A percentile compares a stretch with the other conserved stretches of the same genome.
These are phyloP conservation scores for Enteromius mattozi DNA, from an alignment of 2,797 vertebrate species.

Conservation along the genomic window DNA sequence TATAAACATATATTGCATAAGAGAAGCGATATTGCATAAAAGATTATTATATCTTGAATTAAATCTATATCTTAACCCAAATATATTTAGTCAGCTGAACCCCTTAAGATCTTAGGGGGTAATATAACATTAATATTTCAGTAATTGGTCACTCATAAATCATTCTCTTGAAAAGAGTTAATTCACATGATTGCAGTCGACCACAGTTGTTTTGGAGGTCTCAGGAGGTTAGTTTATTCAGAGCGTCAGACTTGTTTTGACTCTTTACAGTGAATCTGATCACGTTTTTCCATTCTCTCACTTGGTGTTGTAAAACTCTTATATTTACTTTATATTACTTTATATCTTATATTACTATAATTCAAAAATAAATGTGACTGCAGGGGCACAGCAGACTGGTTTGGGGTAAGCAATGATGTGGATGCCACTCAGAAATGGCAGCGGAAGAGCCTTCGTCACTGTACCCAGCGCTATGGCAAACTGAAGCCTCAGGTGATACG, in stretches of 20 bases:
- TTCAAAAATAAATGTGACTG: slow-evolving; percentile 21
- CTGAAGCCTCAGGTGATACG: slow-evolving; percentile 94
- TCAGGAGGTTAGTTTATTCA: not conserved
- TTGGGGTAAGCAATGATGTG: slow-evolving; percentile 93
- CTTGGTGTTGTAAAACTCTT: not conserved
- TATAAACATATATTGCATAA: not conserved
- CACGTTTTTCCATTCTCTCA: not conserved
- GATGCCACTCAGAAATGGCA: slow-evolving; percentile 95
- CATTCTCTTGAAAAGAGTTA: slow-evolving; percentile 1
- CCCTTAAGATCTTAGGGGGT: not conserved
- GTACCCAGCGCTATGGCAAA: slow-evolving; percentile 94
- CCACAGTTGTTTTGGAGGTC: slow-evolving; percentile 10
- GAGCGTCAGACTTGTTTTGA: not conserved
- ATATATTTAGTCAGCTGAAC: not conserved
- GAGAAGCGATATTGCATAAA: not conserved
- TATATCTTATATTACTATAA: not conserved
- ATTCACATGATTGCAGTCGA: not conserved
- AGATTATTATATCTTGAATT: not conserved
- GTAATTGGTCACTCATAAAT: not conserved
- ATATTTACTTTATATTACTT: too few relatives aligned
- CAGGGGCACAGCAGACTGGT: slow-evolving; percentile 98
- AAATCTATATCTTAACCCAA: not conserved
- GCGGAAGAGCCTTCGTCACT: slow-evolving; percentile 94
- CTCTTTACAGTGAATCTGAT: not conserved
- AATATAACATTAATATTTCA: not conserved